phyloP scores from a whole-genome alignment of 2,797 vertebrate species.

The Podarcis lilfordi region DNA sequence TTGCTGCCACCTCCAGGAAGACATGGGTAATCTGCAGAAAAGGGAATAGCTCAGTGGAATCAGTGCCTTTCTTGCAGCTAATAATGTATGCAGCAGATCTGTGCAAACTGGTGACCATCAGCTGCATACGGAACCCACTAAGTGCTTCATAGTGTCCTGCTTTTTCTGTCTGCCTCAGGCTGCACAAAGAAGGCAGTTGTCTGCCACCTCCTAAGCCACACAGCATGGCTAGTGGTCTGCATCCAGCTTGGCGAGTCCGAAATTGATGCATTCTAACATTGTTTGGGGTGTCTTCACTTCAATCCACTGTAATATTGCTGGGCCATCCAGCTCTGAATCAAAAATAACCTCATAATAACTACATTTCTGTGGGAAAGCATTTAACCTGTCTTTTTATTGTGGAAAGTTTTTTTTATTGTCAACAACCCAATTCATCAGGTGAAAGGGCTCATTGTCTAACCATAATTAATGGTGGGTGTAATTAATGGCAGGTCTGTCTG shows the following conservation, averaged over 20 bases:
- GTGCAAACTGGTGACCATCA: background rate
- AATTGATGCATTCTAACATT: background rate
- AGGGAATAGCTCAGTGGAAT: no score
- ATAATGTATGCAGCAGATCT: background rate
- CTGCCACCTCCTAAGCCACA: background rate
- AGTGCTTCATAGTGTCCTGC: background rate
- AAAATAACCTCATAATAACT: fast-evolving
- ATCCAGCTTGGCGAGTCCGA: background rate
- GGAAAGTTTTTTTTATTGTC: background rate
- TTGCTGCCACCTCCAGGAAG: background rate
- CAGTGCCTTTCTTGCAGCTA: background rate
- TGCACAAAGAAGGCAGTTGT: background rate
- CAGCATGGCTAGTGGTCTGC: background rate
- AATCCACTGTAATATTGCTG: background rate
- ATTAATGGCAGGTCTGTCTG: no score
- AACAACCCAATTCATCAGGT: background rate
- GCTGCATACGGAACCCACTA: background rate
- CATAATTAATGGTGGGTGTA: background rate
- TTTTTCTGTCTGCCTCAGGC: background rate
- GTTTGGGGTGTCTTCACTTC: background rate
- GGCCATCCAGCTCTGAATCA: background rate
- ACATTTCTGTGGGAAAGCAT: background rate
- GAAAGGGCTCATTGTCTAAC: background rate
- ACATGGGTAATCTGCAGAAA: background rate
- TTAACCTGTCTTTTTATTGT: background rate